These are phyloP conservation scores for Antitype chi DNA, from an alignment of 2,888 invertebrate genomes.

Conservation along the genomic window DNA sequence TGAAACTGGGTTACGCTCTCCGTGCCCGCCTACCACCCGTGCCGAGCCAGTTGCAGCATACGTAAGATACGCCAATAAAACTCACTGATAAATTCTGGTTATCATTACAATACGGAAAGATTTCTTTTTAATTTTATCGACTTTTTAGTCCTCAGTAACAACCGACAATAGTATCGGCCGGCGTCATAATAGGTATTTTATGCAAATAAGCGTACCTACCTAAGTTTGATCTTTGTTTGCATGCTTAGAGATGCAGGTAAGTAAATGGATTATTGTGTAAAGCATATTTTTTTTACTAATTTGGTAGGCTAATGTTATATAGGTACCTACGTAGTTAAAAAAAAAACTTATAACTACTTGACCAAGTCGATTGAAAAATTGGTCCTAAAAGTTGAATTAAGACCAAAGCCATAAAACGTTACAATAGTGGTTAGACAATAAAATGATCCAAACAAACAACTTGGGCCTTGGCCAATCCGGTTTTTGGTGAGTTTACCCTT, in stretches of 20 bases:
- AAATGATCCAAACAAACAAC: neutral
- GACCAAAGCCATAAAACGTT: neutral
- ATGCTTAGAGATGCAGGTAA: neutral
- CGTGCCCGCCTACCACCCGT: constrained; percentile 63
- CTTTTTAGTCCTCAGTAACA: neutral
- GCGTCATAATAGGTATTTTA: neutral
- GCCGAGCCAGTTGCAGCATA: constrained; percentile 59
- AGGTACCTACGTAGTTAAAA: too few relatives aligned
- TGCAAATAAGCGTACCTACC: constrained; percentile 9
- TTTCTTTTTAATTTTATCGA: neutral
- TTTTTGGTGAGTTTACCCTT: constrained; percentile 17
- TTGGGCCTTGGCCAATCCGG: neutral
- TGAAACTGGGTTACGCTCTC: constrained; percentile 77
- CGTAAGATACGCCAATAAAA: constrained; percentile 55
- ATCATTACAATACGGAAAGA: constrained; percentile 18
- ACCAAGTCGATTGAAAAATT: neutral
- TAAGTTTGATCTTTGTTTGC: constrained; percentile 11
- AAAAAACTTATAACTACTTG: neutral
- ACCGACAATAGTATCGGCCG: neutral
- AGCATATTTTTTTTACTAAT: neutral
- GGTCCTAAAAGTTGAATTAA: neutral
- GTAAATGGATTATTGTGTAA: neutral
- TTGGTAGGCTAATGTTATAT: neutral
- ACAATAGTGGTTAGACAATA: neutral
- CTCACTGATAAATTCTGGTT: constrained; percentile 38